Conservation (phyloP, 2,888 invertebrate genomes). For the Notodonta dromedarius region DNA sequence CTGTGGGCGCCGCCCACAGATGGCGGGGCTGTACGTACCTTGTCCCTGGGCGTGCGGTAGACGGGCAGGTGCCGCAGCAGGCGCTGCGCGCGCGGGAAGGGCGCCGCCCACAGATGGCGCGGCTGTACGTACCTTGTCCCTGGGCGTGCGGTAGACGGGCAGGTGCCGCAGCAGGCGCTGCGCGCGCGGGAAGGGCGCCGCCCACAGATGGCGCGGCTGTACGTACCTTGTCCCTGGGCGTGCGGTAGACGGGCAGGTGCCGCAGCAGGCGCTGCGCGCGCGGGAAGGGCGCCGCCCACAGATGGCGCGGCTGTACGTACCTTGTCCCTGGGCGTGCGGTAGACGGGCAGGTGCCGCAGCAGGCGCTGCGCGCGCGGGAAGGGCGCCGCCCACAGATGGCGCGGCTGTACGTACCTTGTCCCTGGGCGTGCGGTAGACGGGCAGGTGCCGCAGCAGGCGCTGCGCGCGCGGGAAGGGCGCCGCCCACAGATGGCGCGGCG, state of each 20-base stretch:
- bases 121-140: conserved; percentile 79
- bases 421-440: conserved; percentile 95
- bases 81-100: too few species aligned
- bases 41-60: too few species aligned
- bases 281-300: conserved; percentile 97
- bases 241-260: conserved; percentile 95
- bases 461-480: conserved; percentile 99
- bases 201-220: conserved; percentile 85
- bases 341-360: conserved; percentile 94
- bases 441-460: conserved; percentile 93
- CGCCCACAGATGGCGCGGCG: conserved; percentile 88
- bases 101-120: too few species aligned
- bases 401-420: conserved; percentile 77
- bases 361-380: conserved; percentile 98
- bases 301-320: conserved; percentile 60
- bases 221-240: conserved; percentile 87
- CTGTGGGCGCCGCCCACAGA: conserved; percentile 10
- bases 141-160: conserved; percentile 95
- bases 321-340: conserved; percentile 93
- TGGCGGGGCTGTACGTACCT: too few species aligned
- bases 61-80: too few species aligned
- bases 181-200: conserved; percentile 98
- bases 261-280: conserved; percentile 96
- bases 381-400: conserved; percentile 93
- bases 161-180: conserved; percentile 95